A percentile compares a stretch with the other conserved stretches of the same genome.
Conservation (phyloP, 2,113 vertebrate genomes). For the Tachuris rubrigastra region DNA sequence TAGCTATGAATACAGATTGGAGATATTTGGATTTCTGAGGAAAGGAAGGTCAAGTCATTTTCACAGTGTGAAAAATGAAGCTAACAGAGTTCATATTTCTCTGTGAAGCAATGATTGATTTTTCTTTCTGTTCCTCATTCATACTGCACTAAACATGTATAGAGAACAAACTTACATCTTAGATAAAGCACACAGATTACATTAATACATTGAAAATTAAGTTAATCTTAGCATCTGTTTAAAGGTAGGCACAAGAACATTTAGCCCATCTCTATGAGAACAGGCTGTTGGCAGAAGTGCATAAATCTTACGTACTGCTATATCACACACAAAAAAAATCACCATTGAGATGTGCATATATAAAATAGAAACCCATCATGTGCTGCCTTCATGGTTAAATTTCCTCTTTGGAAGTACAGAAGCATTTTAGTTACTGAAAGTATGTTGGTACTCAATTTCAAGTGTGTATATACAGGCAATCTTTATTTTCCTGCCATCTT, state of each 20-base stretch:
- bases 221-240: constrained; percentile 48
- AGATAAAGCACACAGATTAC: constrained; percentile 42
- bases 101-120: constrained; percentile 52
- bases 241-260: neutral
- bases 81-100: constrained; percentile 62
- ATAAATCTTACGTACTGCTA: neutral
- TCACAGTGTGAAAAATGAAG: constrained; percentile 64
- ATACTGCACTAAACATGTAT: constrained; percentile 22
- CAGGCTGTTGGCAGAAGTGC: neutral
- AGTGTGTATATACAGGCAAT: neutral
- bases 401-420: neutral
- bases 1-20: constrained; percentile 61
- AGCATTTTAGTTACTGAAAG: neutral
- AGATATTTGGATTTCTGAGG: constrained; percentile 60
- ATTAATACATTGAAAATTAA: constrained; percentile 59
- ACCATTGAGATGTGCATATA: neutral
- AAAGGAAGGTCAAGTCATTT: constrained; percentile 69
- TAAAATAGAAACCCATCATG: neutral
- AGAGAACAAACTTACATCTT: constrained; percentile 34
- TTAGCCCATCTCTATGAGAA: neutral
- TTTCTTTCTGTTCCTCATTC: constrained; percentile 50
- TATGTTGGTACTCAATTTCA: neutral
- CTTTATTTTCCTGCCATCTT: neutral
- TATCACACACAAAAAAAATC: neutral
- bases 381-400: neutral